Base-by-base conservation (phyloP, 2,888 invertebrate species). In the Xanthia icteritia region DNA sequence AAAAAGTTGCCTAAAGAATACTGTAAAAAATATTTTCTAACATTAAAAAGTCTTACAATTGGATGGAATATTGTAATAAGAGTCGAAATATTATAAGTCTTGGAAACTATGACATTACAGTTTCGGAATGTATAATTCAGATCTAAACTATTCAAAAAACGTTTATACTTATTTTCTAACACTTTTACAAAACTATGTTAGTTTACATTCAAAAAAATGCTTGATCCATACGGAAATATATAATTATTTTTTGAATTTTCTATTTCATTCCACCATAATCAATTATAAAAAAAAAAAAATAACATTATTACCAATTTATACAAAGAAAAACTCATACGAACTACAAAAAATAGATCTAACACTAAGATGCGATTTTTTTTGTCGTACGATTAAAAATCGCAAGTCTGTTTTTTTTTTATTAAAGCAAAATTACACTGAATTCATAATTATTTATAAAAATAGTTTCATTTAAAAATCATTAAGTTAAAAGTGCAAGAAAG, bases 1-100 rank as follows among this genome's bases (percentile, higher is more conserved):
- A 69, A 69, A 74, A 58, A 45, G 27, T 20, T 67, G 54, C 45
- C 51, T 65, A 84, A 39, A 79, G 5, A 80, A 61, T 74, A 5
- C 36, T 60, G 31, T 67, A 80, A 60, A 79, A 60, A 71, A 23
- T 54, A 77, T 36, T 73, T 20, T 60, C 61, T 79, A 79, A 82
- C 23, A 60, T 83, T 73, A 73, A 76, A 72, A 82, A 84, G 84
- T 84, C 84, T 84, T 84, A 76, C 72, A 79, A 68, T 20, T 83
- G 75, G 82, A 84, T 84, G 84, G 84, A 85, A 82, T 85, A 54
- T 65, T 81, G 58, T 77, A 69, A 73, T 20, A n/a, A 5, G 27
- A 69, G 60, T 84, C 68, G 36, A 73, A n/a, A 78, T 48, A 31
- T 61, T 23, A 60, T 73, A 36, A 51, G 60, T 66, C 17, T 66